Percentiles rank a stretch among this genome's conserved stretches.
Conservation (phyloP, 2,113 vertebrate species). For the Empidonax alnorum region DNA sequence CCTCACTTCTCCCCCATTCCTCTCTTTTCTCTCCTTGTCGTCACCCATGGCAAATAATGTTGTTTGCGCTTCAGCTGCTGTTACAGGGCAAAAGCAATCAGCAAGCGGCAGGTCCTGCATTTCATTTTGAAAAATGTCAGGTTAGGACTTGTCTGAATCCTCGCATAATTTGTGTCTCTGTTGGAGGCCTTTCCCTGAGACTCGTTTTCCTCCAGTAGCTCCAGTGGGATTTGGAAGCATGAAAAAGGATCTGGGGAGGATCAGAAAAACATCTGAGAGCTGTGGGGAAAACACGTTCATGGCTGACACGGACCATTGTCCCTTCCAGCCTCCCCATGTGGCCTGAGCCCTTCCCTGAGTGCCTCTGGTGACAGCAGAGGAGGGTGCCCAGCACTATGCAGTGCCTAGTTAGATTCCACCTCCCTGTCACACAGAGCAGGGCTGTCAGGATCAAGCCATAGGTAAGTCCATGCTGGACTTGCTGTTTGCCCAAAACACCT, state of each 20-base stretch:
- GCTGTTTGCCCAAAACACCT: neutral
- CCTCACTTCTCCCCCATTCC: neutral
- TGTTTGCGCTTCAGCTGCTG: neutral
- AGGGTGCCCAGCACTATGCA: accelerated
- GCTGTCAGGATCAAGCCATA: neutral
- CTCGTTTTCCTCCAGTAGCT: neutral
- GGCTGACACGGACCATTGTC: neutral
- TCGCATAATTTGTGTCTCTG: neutral
- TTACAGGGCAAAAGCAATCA: conserved; percentile 13
- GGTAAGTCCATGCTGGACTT: neutral
- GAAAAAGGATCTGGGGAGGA: neutral
- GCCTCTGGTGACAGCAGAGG: neutral
- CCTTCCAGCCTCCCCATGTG: neutral
- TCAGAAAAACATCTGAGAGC: neutral
- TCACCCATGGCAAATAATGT: neutral
- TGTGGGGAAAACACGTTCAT: accelerated
- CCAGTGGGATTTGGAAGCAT: accelerated
- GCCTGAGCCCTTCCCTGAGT: neutral
- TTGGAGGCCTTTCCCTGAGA: neutral
- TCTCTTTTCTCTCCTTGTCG: neutral
- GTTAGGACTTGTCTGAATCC: conserved; percentile 30
- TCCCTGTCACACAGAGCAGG: neutral
- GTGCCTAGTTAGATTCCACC: neutral
- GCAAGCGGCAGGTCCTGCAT: neutral
- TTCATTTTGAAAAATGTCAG: conserved; percentile 30